These are phyloP conservation scores for Ceyx erithaca DNA, from an alignment of 2,797 vertebrate species.

Conservation along the genomic window DNA sequence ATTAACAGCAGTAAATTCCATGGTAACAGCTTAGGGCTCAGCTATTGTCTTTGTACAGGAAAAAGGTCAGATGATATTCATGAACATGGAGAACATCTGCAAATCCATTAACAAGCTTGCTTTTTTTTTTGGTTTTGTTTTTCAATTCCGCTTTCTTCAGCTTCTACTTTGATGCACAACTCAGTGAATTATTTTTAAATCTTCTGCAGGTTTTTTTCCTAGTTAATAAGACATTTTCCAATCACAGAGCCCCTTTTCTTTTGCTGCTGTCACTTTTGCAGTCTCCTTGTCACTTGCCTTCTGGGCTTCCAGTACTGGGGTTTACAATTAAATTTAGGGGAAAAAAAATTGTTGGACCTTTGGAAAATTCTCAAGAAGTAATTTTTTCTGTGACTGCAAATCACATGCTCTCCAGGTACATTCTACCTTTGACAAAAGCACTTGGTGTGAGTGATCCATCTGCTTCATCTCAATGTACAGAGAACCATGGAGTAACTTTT, in stretches of 20 bases:
- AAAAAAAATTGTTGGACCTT: not conserved
- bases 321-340: not conserved
- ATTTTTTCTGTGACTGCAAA: not conserved
- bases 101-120: not conserved
- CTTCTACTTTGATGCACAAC: not conserved
- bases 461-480: not conserved
- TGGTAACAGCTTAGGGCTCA: not conserved
- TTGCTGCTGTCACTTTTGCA: not conserved
- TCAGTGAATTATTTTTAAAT: not conserved
- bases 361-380: not conserved
- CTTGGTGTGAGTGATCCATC: not conserved
- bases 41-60: not conserved
- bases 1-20: not conserved
- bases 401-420: not conserved
- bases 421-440: not conserved
- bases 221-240: not conserved
- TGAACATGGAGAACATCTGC: not conserved
- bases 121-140: too few species aligned
- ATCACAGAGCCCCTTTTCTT: not conserved
- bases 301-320: not conserved
- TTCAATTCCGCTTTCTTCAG: not conserved
- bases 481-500: not conserved
- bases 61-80: not conserved
- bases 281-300: not conserved
- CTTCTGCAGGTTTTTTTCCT: not conserved